Evolutionary conservation across 2,797 vertebrate species (phyloP), one percentile per base, ranked within the genome.

Genomic region (Rhadinocentrus ornatus): DNA sequence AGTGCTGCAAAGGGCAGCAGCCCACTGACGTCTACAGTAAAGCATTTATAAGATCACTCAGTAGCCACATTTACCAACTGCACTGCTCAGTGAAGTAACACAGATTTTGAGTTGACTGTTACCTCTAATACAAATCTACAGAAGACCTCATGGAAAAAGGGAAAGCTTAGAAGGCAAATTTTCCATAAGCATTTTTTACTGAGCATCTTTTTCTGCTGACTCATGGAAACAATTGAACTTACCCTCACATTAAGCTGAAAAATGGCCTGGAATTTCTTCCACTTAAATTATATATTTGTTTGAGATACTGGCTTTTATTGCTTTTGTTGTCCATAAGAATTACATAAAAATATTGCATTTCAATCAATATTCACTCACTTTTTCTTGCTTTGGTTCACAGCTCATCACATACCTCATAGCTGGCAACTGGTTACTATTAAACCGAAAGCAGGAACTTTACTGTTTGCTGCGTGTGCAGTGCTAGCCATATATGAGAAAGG

Each of bases 41-140:
- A 80, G 70, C 80, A 74, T 90, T 87, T 82, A 83, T 86, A 86
- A 84, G 89, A 85, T 83, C 84, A 86, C 80, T 75, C 77, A 1
- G 20, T 71, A 11, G 81, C 76, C 75, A 78, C 81, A 77, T 82
- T 85, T 73, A 75, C 72, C 75, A 62, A 64, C 41, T 53, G 10
- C 46, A 32, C 56, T 52, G 29, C 54, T 66, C 9, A 1, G 26
- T 79, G 67, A 69, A 66, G 77, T 58, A 72, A 71, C 37, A 62
- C 62, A 27, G 46, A 53, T 69, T 77, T 75, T 44, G 41, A 79
- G 60, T 16, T 46, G 71, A 71, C 52, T 24, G 62, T 78, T 70
- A 65, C 62, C 61, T 27, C 53, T 66, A 56, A 64, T 58, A 60
- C 24, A 66, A 54, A 72, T 70, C 5, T 13, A 46, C 39, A 66